Percentiles rank a stretch among this genome's conserved stretches.
phyloP scores from a whole-genome alignment of 2,888 invertebrate genomes.

The Hermaeophaga mercurialis region DNA sequence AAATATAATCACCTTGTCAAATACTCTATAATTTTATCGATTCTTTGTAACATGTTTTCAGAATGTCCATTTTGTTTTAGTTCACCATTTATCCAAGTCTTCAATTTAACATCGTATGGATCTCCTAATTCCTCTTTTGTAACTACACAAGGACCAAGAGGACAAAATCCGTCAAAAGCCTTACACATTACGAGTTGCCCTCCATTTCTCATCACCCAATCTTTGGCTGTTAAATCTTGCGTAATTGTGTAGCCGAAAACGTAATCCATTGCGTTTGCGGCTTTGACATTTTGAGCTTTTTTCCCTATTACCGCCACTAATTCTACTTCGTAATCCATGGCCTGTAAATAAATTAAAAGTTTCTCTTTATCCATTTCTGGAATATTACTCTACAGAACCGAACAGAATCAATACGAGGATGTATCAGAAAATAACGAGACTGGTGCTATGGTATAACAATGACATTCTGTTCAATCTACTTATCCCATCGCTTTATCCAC shows the following conservation, averaged over 20 bases:
- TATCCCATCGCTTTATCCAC: no score
- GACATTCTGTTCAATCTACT: no score
- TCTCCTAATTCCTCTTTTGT: slow-evolving; percentile 74
- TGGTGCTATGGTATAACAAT: no score
- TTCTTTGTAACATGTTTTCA: slow-evolving; percentile 74
- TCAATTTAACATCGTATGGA: slow-evolving; percentile 70
- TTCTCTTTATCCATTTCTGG: no score
- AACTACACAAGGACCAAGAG: slow-evolving; percentile 80
- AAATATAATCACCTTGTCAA: slow-evolving; percentile 64
- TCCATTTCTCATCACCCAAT: slow-evolving; percentile 82
- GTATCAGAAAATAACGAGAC: no score
- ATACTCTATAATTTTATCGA: slow-evolving; percentile 74
- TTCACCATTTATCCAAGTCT: slow-evolving; percentile 75
- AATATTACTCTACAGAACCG: no score
- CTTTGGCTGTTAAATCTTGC: slow-evolving; percentile 83
- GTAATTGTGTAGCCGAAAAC: slow-evolving; percentile 83
- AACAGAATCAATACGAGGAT: no score
- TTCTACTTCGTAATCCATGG: slow-evolving; percentile 86
- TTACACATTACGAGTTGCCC: slow-evolving; percentile 70
- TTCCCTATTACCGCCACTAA: slow-evolving; percentile 81
- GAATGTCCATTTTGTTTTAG: slow-evolving; percentile 79
- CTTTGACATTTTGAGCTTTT: slow-evolving; percentile 68
- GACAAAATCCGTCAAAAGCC: slow-evolving; percentile 86
- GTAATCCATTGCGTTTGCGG: slow-evolving; percentile 70
- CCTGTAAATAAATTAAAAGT: slow-evolving; percentile 63